These are phyloP conservation scores for Alosa sapidissima DNA, from an alignment of 2,797 vertebrate genomes.

Conservation along the genomic window DNA sequence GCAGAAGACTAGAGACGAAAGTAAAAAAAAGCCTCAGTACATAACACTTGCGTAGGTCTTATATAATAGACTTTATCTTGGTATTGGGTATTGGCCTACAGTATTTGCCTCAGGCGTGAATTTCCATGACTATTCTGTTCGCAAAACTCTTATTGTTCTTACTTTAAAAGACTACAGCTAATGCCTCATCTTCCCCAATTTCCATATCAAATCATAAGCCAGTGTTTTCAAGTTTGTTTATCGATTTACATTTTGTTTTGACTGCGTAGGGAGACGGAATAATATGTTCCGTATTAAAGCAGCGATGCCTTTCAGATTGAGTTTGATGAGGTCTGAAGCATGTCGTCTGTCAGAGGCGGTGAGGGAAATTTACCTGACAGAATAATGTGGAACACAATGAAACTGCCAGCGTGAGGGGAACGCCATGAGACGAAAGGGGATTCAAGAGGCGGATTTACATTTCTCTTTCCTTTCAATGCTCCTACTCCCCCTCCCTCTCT, in stretches of 20 bases:
- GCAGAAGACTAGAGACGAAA: not conserved
- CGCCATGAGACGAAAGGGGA: not conserved
- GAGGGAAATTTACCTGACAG: slow-evolving; percentile 22
- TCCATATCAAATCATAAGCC: slow-evolving; percentile 14
- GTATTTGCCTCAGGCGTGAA: not conserved
- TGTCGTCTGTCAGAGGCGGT: slow-evolving; percentile 10
- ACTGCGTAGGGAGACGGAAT: not conserved
- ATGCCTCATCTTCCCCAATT: not conserved
- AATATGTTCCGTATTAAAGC: slow-evolving; percentile 20
- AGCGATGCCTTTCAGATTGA: slow-evolving; percentile 8
- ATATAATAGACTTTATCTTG: not conserved
- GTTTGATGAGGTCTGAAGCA: slow-evolving; percentile 20
- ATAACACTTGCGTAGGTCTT: not conserved
- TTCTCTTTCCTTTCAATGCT: slow-evolving; percentile 12
- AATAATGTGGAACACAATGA: slow-evolving; percentile 14
- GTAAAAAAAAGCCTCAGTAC: not conserved
- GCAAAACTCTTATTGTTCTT: not conserved
- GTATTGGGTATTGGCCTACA: not conserved
- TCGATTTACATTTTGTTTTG: slow-evolving; percentile 11
- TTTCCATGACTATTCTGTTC: not conserved
- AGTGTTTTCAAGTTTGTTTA: slow-evolving; percentile 8
- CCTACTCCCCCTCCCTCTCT: not conserved
- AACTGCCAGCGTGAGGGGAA: slow-evolving; percentile 15
- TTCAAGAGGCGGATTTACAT: slow-evolving; percentile 19
- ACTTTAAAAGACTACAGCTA: not conserved